Base-by-base conservation (phyloP, 2,888 invertebrate species). In the Stenurella melanura region DNA sequence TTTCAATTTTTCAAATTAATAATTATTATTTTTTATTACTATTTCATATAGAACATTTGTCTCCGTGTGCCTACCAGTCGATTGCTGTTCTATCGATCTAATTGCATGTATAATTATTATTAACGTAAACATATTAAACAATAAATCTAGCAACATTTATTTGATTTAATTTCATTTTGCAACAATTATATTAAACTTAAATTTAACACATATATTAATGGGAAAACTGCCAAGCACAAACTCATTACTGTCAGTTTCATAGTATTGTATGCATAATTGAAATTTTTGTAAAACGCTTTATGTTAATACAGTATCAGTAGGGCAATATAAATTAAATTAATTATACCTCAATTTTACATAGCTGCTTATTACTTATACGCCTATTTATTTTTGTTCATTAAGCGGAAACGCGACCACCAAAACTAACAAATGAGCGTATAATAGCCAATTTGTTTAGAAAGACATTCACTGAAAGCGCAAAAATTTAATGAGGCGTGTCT, bases 401-500 rank as follows among this genome's bases (percentile, higher is more conserved):
- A 54, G 21, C 21, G 19, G 38, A 17, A 54, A 67, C n/a, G 12
- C 26, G 50, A 54, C 72, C 61, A 63, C 60, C 61, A 56, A 61
- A 42, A 63, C 61, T 54, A 50, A 50, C 21, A 72, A 72, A 72
- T 72, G 17, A 42, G 72, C 72, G 72, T 72, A 72, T 72, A 72
- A 72, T 72, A 72, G 72, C 63, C 72, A 72, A 72, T 72, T 72
- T 72, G 34, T 72, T 50, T 42, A 54, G 17, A 26, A 64, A 64
- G 50, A 63, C 21, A 30, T 34, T 17, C 38, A 7, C n/a, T 50
- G 26, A 57, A 58, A 63, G 63, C 26, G 63, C 72, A 18, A 72
- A 63, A 72, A 72, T 61, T 50, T 17, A 30, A 63, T 63, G 50
- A 58, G 30, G 30, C 63, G 30, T 61, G 63, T 63, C 42, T 21